Conservation (phyloP, 2,888 invertebrate species). For the Xestia xanthographa region DNA sequence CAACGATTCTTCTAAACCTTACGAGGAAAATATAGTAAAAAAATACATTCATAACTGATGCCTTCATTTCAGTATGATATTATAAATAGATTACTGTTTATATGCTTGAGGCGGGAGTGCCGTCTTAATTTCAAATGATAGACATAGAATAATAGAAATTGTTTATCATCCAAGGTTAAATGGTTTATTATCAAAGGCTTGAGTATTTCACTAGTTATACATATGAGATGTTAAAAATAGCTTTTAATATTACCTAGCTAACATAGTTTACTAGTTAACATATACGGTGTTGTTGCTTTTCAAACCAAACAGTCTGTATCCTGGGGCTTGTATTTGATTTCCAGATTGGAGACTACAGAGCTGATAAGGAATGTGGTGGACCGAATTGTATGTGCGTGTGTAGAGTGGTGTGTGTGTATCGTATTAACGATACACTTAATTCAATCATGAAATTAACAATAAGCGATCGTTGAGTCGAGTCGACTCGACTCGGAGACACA, state of each 20-base stretch:
- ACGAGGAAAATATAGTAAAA: neutral
- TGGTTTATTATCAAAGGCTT: neutral
- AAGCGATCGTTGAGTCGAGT: too few species aligned
- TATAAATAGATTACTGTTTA: neutral
- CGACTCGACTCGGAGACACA: neutral
- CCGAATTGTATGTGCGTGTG: neutral
- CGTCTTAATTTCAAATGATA: neutral
- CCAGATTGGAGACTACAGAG: neutral
- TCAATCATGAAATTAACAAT: neutral
- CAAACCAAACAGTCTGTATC: neutral
- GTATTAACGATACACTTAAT: neutral
- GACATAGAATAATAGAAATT: neutral
- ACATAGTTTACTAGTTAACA: neutral
- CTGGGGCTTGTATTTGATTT: neutral
- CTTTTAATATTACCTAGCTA: neutral
- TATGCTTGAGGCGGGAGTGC: neutral
- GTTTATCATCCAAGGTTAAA: neutral
- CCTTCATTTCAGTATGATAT: neutral
- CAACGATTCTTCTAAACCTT: neutral
- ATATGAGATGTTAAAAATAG: neutral
- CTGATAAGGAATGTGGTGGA: neutral
- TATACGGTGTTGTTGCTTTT: neutral
- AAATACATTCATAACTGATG: constrained; percentile 9
- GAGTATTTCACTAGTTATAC: neutral
- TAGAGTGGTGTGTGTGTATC: neutral